These are phyloP conservation scores for Notarius lentiginosus DNA, from an alignment of 2,113 vertebrate genomes.

Conservation along the genomic window DNA sequence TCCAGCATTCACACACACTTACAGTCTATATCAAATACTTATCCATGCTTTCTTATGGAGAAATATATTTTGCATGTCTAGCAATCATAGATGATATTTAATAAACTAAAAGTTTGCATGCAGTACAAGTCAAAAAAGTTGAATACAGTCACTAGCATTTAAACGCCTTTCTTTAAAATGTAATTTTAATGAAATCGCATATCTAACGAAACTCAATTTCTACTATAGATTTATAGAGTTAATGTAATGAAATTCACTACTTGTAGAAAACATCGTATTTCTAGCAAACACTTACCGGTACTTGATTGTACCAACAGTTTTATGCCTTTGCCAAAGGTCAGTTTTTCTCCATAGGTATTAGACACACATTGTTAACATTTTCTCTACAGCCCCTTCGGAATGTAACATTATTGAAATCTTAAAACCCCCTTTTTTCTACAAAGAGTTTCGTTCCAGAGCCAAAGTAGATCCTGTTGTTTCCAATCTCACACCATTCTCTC, in stretches of 20 bases:
- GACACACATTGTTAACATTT: background rate
- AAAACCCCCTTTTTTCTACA: background rate
- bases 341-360: background rate
- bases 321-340: background rate
- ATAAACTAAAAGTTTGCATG: background rate
- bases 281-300: background rate
- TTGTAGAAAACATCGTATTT: background rate
- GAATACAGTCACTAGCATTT: background rate
- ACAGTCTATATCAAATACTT: constrained; percentile 33
- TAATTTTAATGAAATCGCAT: background rate
- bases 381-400: background rate
- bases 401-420: background rate
- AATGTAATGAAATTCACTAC: background rate
- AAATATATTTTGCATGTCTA: background rate
- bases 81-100: background rate
- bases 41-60: background rate
- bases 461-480: constrained; percentile 44
- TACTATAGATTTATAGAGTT: background rate
- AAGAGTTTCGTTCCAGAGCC: constrained; percentile 37
- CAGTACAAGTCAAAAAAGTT: background rate
- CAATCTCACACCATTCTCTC: constrained; percentile 32
- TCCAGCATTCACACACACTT: constrained; percentile 34
- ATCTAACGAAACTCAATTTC: background rate
- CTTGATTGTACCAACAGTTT: background rate
- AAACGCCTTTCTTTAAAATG: background rate